A percentile compares a stretch with the other conserved stretches of the same genome.
Conservation (phyloP, 1,140 invertebrate genomes). For the Scaptomyza hsui region DNA sequence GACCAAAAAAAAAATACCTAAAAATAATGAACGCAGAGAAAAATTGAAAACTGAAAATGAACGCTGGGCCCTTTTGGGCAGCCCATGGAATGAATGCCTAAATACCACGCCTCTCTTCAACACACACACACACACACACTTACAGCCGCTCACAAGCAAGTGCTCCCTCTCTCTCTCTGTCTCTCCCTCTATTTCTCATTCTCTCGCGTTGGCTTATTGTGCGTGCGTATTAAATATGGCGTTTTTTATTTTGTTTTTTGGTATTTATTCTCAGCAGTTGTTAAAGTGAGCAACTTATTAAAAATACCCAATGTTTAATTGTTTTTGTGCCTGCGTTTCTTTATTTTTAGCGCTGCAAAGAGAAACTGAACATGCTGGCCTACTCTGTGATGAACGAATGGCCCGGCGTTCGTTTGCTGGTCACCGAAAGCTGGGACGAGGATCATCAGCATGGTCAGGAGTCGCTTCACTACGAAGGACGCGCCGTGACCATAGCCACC, state of each 20-base stretch:
- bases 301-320: constrained; percentile 46
- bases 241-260: constrained; percentile 28
- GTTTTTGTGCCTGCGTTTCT: constrained; percentile 49
- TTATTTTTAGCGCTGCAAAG: constrained; percentile 93
- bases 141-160: constrained; percentile 18
- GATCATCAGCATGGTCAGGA: constrained; percentile 91
- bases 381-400: constrained; percentile 99
- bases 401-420: constrained; percentile 95
- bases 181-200: constrained; percentile 17
- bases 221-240: constrained; percentile 71
- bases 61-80: constrained; percentile 67
- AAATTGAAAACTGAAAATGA: constrained; percentile 48
- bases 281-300: constrained; percentile 18
- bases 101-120: constrained; percentile 70
- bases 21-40: constrained; percentile 9
- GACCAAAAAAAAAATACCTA: constrained; percentile 1
- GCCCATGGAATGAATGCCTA: constrained; percentile 64
- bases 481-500: constrained; percentile 97
- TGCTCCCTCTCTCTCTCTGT: not conserved
- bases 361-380: constrained; percentile 96
- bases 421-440: constrained; percentile 98
- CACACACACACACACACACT: constrained; percentile 12
- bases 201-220: constrained; percentile 24
- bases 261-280: not conserved
- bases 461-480: constrained; percentile 97